Base-by-base conservation (phyloP, 2,888 invertebrate species). In the Patella caerulea region DNA sequence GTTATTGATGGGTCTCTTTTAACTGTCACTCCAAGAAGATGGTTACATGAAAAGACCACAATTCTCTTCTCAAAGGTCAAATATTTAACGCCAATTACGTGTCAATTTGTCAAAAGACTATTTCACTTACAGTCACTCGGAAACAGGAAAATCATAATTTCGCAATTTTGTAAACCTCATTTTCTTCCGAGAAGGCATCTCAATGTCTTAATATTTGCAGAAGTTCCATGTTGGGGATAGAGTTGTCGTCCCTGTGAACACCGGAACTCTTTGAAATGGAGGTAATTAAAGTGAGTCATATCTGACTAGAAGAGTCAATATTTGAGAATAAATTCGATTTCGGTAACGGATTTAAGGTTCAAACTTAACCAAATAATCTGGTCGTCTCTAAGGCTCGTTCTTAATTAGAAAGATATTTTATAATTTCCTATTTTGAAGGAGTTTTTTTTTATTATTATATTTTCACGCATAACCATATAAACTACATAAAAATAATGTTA, bases 51-150 rank as follows among this genome's bases (percentile, higher is more conserved):
- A 65, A 65, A 65, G 65, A 65, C 65, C 24, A 24, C 11, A 65
- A n/a, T 65, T 65, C 24, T 65, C 65, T 65, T 65, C 24, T 65
- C 19, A 65, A 65, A 65, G 65, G 65, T 65, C 24, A 9, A 65
- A 65, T 65, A 65, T 65, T 65, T 65, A 65, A 65, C 24, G 65
- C 24, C 65, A 65, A 65, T 65, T 65, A 65, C 65, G 24, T 24
- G 65, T 24, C 19, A 65, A 65, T 65, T 65, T 65, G 65, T 65
- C 65, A 24, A 12, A 19, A 65, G 65, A 65, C 19, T 19, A 65
- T 65, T 65, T 65, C 24, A 65, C 24, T 19, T 65, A 24, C 65
- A 65, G 65, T 24, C 24, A 19, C 24, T 65, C 65, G 65, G 65
- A 65, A 65, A 12, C 65, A 45, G 65, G 65, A 65, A 65, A 19